Percentiles rank a stretch among this genome's conserved stretches.
phyloP scores from a whole-genome alignment of 2,888 invertebrate genomes.

The Tridacna crocea region DNA sequence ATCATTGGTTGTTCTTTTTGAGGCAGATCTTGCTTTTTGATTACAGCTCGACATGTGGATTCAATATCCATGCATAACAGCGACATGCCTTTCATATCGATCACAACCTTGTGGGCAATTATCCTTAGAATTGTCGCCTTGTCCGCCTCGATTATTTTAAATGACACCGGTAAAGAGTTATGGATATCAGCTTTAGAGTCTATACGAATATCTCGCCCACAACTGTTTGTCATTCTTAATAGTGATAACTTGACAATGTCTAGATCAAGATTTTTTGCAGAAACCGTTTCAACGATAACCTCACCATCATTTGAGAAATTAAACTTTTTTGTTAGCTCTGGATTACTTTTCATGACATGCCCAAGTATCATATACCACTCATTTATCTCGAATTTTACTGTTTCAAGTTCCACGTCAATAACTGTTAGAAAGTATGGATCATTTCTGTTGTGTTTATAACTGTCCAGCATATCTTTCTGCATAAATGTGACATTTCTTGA shows the following conservation, averaged over 20 bases:
- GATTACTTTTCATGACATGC: slow-evolving; percentile 19
- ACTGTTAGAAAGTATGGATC: slow-evolving; percentile 3
- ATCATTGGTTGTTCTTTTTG: not conserved
- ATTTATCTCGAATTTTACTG: not conserved
- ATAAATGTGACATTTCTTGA: slow-evolving; percentile 24
- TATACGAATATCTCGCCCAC: not conserved
- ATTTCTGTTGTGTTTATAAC: not conserved
- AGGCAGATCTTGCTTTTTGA: not conserved
- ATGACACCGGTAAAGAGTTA: slow-evolving; percentile 6
- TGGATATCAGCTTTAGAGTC: not conserved
- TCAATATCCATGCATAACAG: slow-evolving; percentile 16
- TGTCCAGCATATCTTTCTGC: slow-evolving; percentile 8
- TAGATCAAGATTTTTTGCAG: not conserved
- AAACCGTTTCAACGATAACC: slow-evolving; percentile 4
- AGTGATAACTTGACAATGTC: not conserved
- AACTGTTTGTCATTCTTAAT: not conserved
- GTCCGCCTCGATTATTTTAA: not conserved
- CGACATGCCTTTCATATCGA: slow-evolving; percentile 10
- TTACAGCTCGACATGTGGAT: not conserved
- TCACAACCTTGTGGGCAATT: slow-evolving; percentile 1
- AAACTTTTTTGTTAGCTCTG: slow-evolving; percentile 9
- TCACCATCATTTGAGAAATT: not conserved
- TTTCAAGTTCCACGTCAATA: slow-evolving; percentile 7
- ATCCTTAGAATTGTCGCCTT: slow-evolving; percentile 9
- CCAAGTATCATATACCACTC: slow-evolving; percentile 20